Evolutionary conservation across 2,797 vertebrate genomes (phyloP).

Genomic region (Rhynchonycteris naso): DNA sequence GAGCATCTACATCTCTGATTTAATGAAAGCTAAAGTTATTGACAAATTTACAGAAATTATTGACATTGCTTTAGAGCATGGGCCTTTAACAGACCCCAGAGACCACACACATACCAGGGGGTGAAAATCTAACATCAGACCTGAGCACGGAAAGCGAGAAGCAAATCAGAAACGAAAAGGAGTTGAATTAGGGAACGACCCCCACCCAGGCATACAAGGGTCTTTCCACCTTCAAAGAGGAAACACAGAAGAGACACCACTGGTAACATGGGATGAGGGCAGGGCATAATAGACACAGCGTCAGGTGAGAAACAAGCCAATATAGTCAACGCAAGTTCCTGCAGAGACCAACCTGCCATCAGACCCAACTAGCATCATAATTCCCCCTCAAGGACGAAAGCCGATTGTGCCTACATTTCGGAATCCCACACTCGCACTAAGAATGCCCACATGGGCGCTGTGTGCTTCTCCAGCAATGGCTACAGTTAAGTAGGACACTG

Average conservation of each 20-base stretch:
- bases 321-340: neutral
- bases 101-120: neutral
- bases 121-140: conserved; percentile 9
- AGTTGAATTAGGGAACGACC: neutral
- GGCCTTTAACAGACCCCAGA: conserved; percentile 27
- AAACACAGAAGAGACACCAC: neutral
- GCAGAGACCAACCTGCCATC: neutral
- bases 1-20: neutral
- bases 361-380: neutral
- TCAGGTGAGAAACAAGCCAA: neutral
- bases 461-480: neutral
- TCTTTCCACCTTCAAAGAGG: neutral
- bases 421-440: neutral
- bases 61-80: conserved; percentile 3
- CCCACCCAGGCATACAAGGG: neutral
- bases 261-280: neutral
- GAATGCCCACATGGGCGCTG: neutral
- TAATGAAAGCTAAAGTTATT: conserved; percentile 53
- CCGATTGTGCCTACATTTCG: neutral
- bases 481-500: neutral
- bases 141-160: neutral
- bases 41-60: conserved; percentile 73
- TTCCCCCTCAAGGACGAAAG: neutral
- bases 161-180: neutral
- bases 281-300: neutral